Evolutionary conservation across 53 echinoderm and acorn worm genomes (phyloP).

Genomic region (Echinometra lucunter): DNA sequence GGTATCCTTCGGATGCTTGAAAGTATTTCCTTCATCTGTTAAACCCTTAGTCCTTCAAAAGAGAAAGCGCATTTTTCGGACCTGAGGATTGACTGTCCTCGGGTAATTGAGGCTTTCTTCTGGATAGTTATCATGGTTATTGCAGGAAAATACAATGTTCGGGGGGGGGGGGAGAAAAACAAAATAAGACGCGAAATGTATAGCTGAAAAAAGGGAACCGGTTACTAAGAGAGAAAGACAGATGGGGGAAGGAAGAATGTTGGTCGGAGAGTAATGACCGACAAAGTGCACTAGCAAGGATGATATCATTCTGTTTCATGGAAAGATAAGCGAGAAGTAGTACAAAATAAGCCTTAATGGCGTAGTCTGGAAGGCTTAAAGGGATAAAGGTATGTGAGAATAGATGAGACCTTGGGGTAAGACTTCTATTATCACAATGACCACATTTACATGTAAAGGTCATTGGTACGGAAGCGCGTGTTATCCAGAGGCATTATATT

Average conservation of each 20-base stretch:
- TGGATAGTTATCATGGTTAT: too few species aligned
- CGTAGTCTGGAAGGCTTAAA: not conserved
- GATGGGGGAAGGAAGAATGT: not conserved
- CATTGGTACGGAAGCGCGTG: not conserved
- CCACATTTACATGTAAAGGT: constrained; percentile 32
- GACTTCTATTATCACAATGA: not conserved
- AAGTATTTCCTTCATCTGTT: too few species aligned
- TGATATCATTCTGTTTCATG: not conserved
- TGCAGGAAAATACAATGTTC: too few species aligned
- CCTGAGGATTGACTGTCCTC: too few species aligned
- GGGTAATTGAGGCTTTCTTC: too few species aligned
- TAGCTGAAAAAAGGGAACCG: too few species aligned
- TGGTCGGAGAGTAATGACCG: not conserved
- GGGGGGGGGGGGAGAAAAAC: not conserved
- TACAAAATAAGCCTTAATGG: not conserved
- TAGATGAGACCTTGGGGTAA: not conserved
- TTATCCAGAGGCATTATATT: constrained; percentile 44
- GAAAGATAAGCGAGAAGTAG: not conserved
- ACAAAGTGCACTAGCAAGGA: not conserved
- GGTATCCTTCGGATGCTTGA: too few species aligned
- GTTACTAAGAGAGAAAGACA: not conserved
- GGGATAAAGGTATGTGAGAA: not conserved
- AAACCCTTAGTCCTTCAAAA: too few species aligned
- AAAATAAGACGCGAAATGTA: not conserved
- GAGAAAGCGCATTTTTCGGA: too few species aligned